phyloP scores from a whole-genome alignment of 2,888 invertebrate genomes.

The Lypha dubia region DNA sequence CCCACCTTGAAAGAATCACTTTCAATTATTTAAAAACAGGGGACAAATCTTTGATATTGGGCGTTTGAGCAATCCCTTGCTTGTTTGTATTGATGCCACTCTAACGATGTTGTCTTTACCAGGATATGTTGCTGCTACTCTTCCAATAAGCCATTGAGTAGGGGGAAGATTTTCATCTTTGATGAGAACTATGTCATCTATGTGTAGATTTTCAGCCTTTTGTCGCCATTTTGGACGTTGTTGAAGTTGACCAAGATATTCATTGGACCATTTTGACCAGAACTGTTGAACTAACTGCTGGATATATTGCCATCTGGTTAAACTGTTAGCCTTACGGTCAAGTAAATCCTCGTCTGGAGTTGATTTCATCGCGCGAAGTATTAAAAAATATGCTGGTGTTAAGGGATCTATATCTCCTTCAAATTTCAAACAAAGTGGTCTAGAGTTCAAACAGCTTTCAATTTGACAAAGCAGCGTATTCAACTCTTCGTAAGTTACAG shows the following conservation, averaged over 20 bases:
- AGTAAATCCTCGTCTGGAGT: slow-evolving; percentile 33
- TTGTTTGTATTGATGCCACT: neutral
- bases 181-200: slow-evolving; percentile 37
- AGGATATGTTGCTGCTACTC: neutral
- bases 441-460: slow-evolving; percentile 54
- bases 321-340: slow-evolving; percentile 11
- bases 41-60: neutral
- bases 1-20: neutral
- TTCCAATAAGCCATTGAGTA: slow-evolving; percentile 1
- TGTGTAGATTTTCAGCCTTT: slow-evolving; percentile 10
- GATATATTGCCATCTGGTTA: slow-evolving; percentile 49
- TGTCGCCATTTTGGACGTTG: slow-evolving; percentile 23
- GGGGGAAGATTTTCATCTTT: slow-evolving; percentile 40
- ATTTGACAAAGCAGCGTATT: slow-evolving; percentile 56
- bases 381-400: slow-evolving; percentile 54
- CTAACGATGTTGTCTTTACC: neutral
- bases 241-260: slow-evolving; percentile 40
- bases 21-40: neutral
- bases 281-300: slow-evolving; percentile 38
- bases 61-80: slow-evolving; percentile 6
- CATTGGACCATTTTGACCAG: too few relatives aligned
- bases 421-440: slow-evolving; percentile 47
- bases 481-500: slow-evolving; percentile 58
- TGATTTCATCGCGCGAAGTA: slow-evolving; percentile 40
- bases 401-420: slow-evolving; percentile 52